Evolutionary conservation across 2,113 vertebrate species (phyloP).

Genomic region (Cololabis saira): DNA sequence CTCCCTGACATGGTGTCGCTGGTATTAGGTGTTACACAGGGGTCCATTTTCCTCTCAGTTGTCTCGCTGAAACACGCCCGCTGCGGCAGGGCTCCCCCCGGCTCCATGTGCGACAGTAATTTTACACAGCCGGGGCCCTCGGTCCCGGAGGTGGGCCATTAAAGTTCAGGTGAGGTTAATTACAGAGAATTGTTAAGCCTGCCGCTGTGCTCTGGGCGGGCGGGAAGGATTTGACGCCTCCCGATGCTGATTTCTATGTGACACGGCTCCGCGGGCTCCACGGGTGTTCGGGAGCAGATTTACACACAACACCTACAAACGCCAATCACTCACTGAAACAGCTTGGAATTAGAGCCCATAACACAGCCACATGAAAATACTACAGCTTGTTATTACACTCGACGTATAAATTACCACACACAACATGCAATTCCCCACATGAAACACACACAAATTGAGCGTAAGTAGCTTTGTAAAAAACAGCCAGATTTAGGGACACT

Average conservation of each 20-base stretch:
- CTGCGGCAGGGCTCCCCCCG: conserved; percentile 53
- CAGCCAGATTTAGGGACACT: conserved; percentile 54
- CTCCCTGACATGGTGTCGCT: conserved; percentile 65
- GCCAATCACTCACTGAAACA: conserved; percentile 69
- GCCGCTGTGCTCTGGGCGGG: conserved; percentile 67
- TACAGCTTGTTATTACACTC: conserved; percentile 69
- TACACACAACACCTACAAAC: conserved; percentile 77
- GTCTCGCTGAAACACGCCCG: conserved; percentile 70
- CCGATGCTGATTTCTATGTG: conserved; percentile 54
- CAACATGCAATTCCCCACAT: conserved; percentile 53
- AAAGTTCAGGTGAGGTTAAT: conserved; percentile 84
- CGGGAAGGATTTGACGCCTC: conserved; percentile 66
- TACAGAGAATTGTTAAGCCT: conserved; percentile 79
- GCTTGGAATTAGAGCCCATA: conserved; percentile 70
- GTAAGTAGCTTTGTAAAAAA: conserved; percentile 57
- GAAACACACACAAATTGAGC: conserved; percentile 44
- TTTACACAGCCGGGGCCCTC: conserved; percentile 66
- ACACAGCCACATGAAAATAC: conserved; percentile 68
- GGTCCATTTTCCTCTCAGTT: conserved; percentile 73
- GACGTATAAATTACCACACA: conserved; percentile 59
- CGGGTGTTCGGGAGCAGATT: conserved; percentile 73
- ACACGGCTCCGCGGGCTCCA: conserved; percentile 52
- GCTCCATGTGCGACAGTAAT: conserved; percentile 75
- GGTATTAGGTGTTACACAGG: conserved; percentile 76
- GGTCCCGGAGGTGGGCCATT: conserved; percentile 80